Evolutionary conservation across 2,113 vertebrate species (phyloP).

Genomic region (Zosterops lateralis): DNA sequence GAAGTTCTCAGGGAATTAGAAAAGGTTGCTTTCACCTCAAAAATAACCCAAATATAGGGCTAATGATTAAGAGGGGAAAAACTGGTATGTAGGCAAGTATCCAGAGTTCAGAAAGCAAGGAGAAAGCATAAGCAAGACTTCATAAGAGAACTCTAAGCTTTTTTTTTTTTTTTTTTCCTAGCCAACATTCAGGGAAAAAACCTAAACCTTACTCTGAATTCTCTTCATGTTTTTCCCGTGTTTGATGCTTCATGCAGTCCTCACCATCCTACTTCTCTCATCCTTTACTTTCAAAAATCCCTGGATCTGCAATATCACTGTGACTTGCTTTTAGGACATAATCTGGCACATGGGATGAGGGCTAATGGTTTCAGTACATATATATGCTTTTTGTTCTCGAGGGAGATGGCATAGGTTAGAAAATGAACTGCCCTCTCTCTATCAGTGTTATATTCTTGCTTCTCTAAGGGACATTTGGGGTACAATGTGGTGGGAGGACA

Average conservation of each 20-base stretch:
- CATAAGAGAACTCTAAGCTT: background rate
- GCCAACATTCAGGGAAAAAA: background rate
- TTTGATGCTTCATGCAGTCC: background rate
- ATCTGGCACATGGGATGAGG: background rate
- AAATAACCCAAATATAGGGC: background rate
- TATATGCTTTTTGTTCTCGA: background rate
- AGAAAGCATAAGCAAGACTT: background rate
- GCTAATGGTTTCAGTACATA: background rate
- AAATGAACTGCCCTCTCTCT: background rate
- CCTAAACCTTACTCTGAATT: background rate
- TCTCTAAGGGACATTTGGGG: background rate
- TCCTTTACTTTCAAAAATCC: background rate
- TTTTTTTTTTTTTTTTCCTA: background rate
- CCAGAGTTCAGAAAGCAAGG: background rate
- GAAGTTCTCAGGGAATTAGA: background rate
- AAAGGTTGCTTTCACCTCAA: background rate
- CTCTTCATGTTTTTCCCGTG: background rate
- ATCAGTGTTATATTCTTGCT: background rate
- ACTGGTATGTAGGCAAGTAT: background rate
- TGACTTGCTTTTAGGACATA: background rate
- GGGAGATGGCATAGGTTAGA: background rate
- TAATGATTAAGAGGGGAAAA: background rate
- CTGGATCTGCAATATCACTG: background rate
- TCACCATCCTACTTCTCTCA: background rate
- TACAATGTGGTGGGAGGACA: conserved; percentile 12